phyloP scores from a whole-genome alignment of 2,888 invertebrate genomes.

The Drosophila aldrichi region DNA sequence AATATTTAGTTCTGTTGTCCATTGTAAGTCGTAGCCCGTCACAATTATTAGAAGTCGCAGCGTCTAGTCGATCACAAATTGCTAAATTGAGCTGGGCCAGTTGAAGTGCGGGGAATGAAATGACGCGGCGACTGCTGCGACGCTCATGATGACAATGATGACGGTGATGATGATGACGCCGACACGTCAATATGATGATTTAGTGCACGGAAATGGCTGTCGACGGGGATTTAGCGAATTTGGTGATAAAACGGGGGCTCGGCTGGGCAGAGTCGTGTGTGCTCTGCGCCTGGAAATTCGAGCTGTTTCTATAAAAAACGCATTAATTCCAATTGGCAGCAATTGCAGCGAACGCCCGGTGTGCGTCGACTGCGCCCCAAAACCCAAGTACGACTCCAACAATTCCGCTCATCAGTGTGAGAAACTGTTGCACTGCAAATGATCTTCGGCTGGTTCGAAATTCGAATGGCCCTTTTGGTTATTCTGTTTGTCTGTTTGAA shows the following conservation, averaged over 20 bases:
- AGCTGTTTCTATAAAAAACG: slow-evolving; percentile 75
- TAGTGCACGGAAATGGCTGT: slow-evolving; percentile 66
- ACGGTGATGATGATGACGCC: slow-evolving; percentile 21
- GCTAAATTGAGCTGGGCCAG: slow-evolving; percentile 75
- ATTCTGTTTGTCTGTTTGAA: slow-evolving; percentile 19
- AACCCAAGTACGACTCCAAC: slow-evolving; percentile 7
- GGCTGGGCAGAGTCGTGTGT: slow-evolving; percentile 29
- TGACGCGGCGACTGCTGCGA: slow-evolving; percentile 41
- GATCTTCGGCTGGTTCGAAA: slow-evolving; percentile 5
- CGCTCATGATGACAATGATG: slow-evolving; percentile 56
- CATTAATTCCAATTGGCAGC: slow-evolving; percentile 83
- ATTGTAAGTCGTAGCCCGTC: slow-evolving; percentile 60
- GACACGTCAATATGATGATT: slow-evolving; percentile 76
- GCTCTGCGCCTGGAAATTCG: slow-evolving; percentile 60
- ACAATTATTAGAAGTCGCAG: slow-evolving; percentile 50
- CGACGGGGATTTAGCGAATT: slow-evolving; percentile 28
- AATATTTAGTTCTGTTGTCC: slow-evolving; percentile 26
- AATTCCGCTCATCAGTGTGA: slow-evolving; percentile 46
- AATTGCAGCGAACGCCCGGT: slow-evolving; percentile 74
- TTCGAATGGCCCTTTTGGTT: slow-evolving; percentile 10
- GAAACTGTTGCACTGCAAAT: slow-evolving; percentile 33
- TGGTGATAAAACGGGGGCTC: slow-evolving; percentile 18
- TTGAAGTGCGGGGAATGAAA: slow-evolving; percentile 48
- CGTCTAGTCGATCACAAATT: slow-evolving; percentile 68
- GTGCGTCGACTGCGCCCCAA: slow-evolving; percentile 39